Conservation (phyloP, 2,797 vertebrate species). For the Lateolabrax maculatus region DNA sequence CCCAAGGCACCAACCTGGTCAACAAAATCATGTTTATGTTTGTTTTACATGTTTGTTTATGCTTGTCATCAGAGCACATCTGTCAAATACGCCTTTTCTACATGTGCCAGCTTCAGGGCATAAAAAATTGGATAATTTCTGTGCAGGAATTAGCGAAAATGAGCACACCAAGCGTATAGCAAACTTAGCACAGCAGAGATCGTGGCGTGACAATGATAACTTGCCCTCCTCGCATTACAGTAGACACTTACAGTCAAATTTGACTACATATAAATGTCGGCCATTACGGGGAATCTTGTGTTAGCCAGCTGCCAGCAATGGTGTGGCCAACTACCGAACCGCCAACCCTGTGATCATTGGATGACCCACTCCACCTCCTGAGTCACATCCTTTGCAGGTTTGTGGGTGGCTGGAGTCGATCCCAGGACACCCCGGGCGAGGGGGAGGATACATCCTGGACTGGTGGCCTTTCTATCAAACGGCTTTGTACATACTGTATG, state of each 20-base stretch:
- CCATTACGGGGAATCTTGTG: neutral
- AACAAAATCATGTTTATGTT: neutral
- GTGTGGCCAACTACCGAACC: neutral
- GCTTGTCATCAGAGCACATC: neutral
- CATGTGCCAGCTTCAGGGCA: neutral
- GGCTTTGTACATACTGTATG: neutral
- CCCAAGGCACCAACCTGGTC: constrained; percentile 4
- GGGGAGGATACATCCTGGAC: neutral
- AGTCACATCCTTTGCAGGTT: neutral
- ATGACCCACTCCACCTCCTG: too few relatives aligned
- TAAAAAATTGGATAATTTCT: neutral
- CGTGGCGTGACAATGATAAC: neutral
- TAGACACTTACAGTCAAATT: neutral
- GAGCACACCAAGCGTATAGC: neutral
- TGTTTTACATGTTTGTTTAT: constrained; percentile 6
- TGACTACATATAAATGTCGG: neutral
- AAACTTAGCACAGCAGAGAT: neutral
- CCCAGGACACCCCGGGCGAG: neutral
- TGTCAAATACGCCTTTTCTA: neutral
- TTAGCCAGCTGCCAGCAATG: neutral
- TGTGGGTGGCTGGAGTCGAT: constrained; percentile 8
- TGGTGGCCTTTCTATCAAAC: neutral
- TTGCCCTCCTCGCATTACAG: neutral
- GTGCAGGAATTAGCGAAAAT: neutral
- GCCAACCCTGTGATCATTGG: too few relatives aligned